Evolutionary conservation across 2,797 vertebrate genomes (phyloP).

Genomic region (Esox lucius): DNA sequence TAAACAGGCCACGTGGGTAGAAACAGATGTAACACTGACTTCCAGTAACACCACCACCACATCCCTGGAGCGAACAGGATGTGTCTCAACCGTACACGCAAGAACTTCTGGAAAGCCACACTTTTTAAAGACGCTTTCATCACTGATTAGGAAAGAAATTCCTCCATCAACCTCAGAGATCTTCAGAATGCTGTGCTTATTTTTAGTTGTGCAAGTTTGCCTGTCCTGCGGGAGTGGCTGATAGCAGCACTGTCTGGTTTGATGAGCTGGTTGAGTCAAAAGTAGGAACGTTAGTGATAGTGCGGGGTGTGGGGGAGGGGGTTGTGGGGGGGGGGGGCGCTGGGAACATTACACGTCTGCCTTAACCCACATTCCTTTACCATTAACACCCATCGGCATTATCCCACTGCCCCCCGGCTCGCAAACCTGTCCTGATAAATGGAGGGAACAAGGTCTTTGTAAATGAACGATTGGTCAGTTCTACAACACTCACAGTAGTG

Average conservation of each 20-base stretch:
- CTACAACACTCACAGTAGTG: slow-evolving; percentile 23
- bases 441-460: slow-evolving; percentile 3
- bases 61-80: slow-evolving; percentile 10
- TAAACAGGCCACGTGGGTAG: slow-evolving; percentile 18
- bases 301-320: slow-evolving; percentile 23
- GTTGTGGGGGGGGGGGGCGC: slow-evolving; percentile 13
- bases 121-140: slow-evolving; percentile 47
- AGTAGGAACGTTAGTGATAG: slow-evolving; percentile 59
- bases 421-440: not conserved
- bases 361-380: slow-evolving; percentile 48
- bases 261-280: slow-evolving; percentile 61
- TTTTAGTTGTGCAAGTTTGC: slow-evolving; percentile 54
- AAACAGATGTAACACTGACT: slow-evolving; percentile 46
- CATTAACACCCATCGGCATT: not conserved
- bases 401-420: not conserved
- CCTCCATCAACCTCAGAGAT: slow-evolving; percentile 37
- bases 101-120: slow-evolving; percentile 55
- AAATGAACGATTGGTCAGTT: slow-evolving; percentile 21
- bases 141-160: slow-evolving; percentile 48
- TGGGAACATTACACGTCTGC: slow-evolving; percentile 48
- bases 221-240: slow-evolving; percentile 53
- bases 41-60: slow-evolving; percentile 38
- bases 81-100: slow-evolving; percentile 31
- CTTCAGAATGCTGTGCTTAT: slow-evolving; percentile 65
- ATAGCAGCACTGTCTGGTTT: slow-evolving; percentile 48